Percentiles rank a stretch among this genome's conserved stretches.
Conservation (phyloP, 2,113 vertebrate species). For the Irena cyanogastra region DNA sequence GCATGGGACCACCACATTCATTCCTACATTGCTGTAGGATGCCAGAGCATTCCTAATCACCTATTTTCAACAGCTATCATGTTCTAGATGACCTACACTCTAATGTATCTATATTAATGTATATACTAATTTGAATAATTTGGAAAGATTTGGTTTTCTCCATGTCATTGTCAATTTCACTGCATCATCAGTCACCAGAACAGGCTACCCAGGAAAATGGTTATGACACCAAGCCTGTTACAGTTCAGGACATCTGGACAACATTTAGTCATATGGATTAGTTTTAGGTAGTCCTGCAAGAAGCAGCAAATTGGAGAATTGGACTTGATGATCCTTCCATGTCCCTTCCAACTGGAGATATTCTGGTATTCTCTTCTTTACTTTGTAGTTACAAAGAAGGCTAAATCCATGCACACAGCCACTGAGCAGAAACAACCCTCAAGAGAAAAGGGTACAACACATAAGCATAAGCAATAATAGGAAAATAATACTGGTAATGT, state of each 20-base stretch:
- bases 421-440: background rate
- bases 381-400: background rate
- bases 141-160: background rate
- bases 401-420: background rate
- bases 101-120: background rate
- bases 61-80: background rate
- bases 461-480: background rate
- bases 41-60: background rate
- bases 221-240: background rate
- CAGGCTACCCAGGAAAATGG: background rate
- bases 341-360: background rate
- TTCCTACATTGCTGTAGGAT: background rate
- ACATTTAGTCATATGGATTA: background rate
- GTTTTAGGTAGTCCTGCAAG: background rate
- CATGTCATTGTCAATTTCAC: background rate
- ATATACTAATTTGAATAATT: background rate
- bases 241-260: background rate
- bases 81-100: background rate
- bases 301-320: background rate
- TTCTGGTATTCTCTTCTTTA: background rate
- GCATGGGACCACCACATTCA: background rate
- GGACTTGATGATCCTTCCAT: background rate
- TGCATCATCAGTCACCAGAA: background rate
- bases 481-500: background rate
- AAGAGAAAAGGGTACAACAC: background rate